Conservation (phyloP, 2,113 vertebrate genomes). For the Empidonax alnorum region DNA sequence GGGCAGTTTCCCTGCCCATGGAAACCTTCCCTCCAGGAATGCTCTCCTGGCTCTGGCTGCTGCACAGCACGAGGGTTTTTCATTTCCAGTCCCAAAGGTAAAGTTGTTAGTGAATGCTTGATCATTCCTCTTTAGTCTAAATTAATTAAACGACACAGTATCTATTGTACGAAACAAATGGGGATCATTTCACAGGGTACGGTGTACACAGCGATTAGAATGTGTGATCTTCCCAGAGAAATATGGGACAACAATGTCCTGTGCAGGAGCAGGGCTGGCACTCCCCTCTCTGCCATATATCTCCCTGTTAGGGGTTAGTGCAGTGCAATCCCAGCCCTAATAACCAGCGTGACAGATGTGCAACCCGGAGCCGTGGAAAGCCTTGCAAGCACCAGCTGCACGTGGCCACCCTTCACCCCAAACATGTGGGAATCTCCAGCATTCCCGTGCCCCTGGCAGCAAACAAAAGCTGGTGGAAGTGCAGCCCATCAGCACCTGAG, state of each 20-base stretch:
- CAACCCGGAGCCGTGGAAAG: background rate
- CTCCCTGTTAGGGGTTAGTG: background rate
- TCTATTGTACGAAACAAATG: conserved; percentile 63
- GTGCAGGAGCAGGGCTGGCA: background rate
- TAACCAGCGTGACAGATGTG: background rate
- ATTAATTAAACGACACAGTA: conserved; percentile 72
- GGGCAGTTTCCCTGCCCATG: background rate
- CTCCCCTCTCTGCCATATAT: background rate
- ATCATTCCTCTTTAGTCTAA: conserved; percentile 69
- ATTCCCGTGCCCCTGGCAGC: background rate
- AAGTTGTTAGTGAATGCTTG: conserved; percentile 47
- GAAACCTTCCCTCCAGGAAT: conserved; percentile 28
- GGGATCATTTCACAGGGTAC: conserved; percentile 44
- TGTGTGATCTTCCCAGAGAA: conserved; percentile 47
- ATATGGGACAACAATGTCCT: conserved; percentile 42
- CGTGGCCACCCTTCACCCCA: background rate
- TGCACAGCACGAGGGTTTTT: conserved; percentile 34
- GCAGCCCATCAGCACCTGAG: background rate
- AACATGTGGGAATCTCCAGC: background rate
- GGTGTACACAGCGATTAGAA: conserved; percentile 22
- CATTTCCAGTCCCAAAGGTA: conserved; percentile 65
- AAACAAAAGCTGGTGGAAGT: background rate
- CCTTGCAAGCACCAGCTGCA: background rate
- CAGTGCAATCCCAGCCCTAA: background rate
- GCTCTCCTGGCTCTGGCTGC: conserved; percentile 1